A percentile compares a stretch with the other conserved stretches of the same genome.
Evolutionary conservation across 2,888 invertebrate genomes (phyloP).

Genomic region (Barypeithes pellucidus): DNA sequence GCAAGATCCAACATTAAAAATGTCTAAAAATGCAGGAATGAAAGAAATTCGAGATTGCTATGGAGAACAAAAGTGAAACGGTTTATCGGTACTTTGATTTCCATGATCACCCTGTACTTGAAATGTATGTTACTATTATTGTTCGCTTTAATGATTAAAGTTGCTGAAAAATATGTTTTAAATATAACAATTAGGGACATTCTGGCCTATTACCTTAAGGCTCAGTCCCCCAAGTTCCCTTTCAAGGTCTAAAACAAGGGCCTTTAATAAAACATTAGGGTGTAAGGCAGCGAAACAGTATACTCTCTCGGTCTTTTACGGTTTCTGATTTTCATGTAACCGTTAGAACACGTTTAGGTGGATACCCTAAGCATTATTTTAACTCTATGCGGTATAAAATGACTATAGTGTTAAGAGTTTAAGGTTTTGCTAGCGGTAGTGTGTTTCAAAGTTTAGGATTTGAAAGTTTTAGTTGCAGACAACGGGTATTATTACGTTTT

Average conservation of each 20-base stretch:
- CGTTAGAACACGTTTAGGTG: conserved; percentile 57
- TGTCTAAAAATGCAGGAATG: no score
- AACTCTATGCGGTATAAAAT: conserved; percentile 43
- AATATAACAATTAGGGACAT: conserved; percentile 5
- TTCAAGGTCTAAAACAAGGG: conserved; percentile 36
- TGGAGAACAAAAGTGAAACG: no score
- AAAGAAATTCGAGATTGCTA: no score
- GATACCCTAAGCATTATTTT: conserved; percentile 35
- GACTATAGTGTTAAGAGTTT: conserved; percentile 45
- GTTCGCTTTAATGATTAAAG: no score
- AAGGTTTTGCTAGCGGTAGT: conserved; percentile 38
- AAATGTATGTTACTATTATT: no score
- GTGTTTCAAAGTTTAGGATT: conserved; percentile 27
- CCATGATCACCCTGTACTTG: no score
- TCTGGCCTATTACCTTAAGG: conserved; percentile 27
- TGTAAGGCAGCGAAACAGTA: conserved; percentile 42
- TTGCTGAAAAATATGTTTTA: no score
- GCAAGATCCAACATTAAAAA: no score
- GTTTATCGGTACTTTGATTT: no score
- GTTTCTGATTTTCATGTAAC: conserved; percentile 59
- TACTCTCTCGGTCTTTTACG: conserved; percentile 55
- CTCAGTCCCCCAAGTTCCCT: conserved; percentile 20
- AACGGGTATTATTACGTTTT: not conserved
- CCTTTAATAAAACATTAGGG: conserved; percentile 48
- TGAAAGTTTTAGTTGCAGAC: conserved; percentile 17